Evolutionary conservation across 2,888 invertebrate genomes (phyloP).

Genomic region (Phrixothrix hirtus): DNA sequence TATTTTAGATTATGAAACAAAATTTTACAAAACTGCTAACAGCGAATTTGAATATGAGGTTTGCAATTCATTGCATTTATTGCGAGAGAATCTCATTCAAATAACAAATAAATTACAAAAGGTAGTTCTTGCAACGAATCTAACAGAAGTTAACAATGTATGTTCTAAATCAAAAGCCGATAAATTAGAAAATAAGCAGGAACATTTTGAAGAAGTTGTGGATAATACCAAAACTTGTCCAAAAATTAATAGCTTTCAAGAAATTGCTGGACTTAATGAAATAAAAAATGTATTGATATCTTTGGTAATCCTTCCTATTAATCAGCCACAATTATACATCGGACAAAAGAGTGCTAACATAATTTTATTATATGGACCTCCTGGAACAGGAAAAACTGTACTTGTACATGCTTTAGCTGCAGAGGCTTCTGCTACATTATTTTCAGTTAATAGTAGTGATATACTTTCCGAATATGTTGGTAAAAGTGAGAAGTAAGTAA

Average conservation of each 20-base stretch:
- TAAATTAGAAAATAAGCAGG: neutral
- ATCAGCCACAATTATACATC: slow-evolving; percentile 61
- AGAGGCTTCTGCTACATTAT: slow-evolving; percentile 58
- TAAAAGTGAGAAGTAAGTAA: slow-evolving; percentile 62
- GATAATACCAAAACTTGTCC: slow-evolving; percentile 41
- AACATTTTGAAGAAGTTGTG: neutral
- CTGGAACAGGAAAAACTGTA: slow-evolving; percentile 58
- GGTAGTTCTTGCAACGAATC: neutral
- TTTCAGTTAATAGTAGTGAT: slow-evolving; percentile 59
- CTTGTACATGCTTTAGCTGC: slow-evolving; percentile 55
- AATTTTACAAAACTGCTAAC: neutral
- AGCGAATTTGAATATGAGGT: neutral
- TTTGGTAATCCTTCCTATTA: slow-evolving; percentile 58
- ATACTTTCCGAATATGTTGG: slow-evolving; percentile 62
- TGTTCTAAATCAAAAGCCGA: too few relatives aligned
- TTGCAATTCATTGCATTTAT: neutral
- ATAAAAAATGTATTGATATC: slow-evolving; percentile 58
- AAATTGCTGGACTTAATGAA: slow-evolving; percentile 58
- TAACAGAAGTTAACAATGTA: too few relatives aligned
- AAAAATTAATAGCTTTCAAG: slow-evolving; percentile 49
- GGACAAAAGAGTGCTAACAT: slow-evolving; percentile 56
- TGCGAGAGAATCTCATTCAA: neutral
- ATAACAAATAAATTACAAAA: slow-evolving; percentile 1
- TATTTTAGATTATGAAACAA: neutral
- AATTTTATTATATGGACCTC: slow-evolving; percentile 60